Evolutionary conservation across 2,797 vertebrate genomes (phyloP).

Genomic region (Chaetodon trifasciatus): DNA sequence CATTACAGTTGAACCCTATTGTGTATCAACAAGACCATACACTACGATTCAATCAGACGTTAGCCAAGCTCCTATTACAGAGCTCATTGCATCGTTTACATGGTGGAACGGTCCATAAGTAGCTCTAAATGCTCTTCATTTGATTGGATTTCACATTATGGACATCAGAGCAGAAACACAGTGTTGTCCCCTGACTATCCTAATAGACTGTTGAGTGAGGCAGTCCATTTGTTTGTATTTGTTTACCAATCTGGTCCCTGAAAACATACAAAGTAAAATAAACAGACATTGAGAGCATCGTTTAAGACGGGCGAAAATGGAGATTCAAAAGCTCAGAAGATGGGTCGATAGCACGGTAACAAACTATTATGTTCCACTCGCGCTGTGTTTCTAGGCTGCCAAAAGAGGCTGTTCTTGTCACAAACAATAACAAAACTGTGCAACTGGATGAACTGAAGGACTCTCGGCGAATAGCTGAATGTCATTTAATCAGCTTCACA

Average conservation of each 20-base stretch:
- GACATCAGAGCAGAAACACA: slow-evolving; percentile 86
- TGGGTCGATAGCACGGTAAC: slow-evolving; percentile 44
- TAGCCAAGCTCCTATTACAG: slow-evolving; percentile 85
- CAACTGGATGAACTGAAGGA: slow-evolving; percentile 8
- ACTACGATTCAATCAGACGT: slow-evolving; percentile 86
- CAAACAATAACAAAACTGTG: neutral
- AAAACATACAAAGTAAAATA: slow-evolving; percentile 74
- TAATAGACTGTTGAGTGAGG: slow-evolving; percentile 86
- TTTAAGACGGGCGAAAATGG: slow-evolving; percentile 74
- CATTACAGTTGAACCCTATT: slow-evolving; percentile 81
- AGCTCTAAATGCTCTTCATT: slow-evolving; percentile 89
- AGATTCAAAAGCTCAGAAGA: slow-evolving; percentile 63
- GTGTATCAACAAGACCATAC: slow-evolving; percentile 81
- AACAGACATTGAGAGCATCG: slow-evolving; percentile 65
- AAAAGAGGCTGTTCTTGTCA: slow-evolving; percentile 25
- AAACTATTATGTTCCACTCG: slow-evolving; percentile 30
- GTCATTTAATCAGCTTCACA: slow-evolving; percentile 12
- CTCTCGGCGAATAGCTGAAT: slow-evolving; percentile 9
- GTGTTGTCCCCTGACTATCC: slow-evolving; percentile 79
- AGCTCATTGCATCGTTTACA: slow-evolving; percentile 86
- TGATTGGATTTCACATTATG: slow-evolving; percentile 89
- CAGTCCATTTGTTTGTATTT: slow-evolving; percentile 84
- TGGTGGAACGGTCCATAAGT: slow-evolving; percentile 85
- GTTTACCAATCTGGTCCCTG: slow-evolving; percentile 80
- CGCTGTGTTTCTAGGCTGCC: slow-evolving; percentile 35